Conservation (phyloP, 1,140 invertebrate genomes). For the Bombus waltoni region DNA sequence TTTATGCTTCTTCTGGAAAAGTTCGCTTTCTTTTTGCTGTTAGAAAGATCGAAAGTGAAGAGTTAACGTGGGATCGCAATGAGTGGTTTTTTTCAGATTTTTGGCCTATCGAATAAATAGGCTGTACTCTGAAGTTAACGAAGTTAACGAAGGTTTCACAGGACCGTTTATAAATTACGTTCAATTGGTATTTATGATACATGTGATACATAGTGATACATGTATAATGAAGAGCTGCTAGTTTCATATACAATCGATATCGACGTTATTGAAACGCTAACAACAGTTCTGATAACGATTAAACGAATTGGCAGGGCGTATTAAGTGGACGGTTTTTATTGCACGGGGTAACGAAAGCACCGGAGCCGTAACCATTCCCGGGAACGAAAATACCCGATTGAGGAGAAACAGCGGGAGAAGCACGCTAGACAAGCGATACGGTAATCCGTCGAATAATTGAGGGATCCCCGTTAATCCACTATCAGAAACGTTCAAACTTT, state of each 20-base stretch:
- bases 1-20: not conserved
- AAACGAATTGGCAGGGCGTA: slow-evolving; percentile 19
- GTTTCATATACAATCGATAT: not conserved
- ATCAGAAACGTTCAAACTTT: slow-evolving; percentile 61
- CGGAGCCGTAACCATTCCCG: slow-evolving; percentile 53
- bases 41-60: not conserved
- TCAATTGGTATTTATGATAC: not conserved
- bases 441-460: slow-evolving; percentile 70
- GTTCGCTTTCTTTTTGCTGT: not conserved
- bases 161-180: not conserved
- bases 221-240: too few species aligned
- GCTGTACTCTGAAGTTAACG: not conserved
- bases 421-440: slow-evolving; percentile 58
- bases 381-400: slow-evolving; percentile 52
- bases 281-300: not conserved
- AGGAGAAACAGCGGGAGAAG: slow-evolving; percentile 43
- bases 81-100: not conserved
- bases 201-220: too few species aligned
- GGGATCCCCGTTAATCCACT: slow-evolving; percentile 65
- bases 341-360: not conserved
- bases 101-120: not conserved
- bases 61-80: not conserved
- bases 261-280: not conserved
- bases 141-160: not conserved
- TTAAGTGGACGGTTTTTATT: slow-evolving; percentile 12